phyloP scores from a whole-genome alignment of 2,113 vertebrate species.

The Tyto alba region DNA sequence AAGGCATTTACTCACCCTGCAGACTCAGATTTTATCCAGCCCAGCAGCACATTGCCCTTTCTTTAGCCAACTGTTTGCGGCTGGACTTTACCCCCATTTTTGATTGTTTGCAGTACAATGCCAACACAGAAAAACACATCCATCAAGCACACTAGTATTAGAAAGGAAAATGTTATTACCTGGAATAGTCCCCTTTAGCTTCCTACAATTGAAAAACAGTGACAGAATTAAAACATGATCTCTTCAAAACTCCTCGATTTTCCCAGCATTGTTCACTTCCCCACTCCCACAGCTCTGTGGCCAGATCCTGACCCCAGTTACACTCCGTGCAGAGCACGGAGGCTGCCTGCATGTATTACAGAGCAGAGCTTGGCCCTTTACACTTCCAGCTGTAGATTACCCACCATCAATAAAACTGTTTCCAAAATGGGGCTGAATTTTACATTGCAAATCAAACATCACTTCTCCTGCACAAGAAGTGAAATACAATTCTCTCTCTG shows the following conservation, averaged over 20 bases:
- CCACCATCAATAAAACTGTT: neutral
- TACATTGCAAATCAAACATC: neutral
- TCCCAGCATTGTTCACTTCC: constrained; percentile 61
- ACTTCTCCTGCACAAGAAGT: neutral
- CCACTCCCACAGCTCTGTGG: constrained; percentile 1
- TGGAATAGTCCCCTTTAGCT: constrained; percentile 90
- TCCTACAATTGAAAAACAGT: constrained; percentile 81
- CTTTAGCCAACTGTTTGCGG: neutral
- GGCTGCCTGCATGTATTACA: neutral
- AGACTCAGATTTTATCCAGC: constrained; percentile 37
- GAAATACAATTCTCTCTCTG: constrained; percentile 1
- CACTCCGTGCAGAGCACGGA: neutral
- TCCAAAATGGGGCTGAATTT: neutral
- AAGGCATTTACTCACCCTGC: constrained; percentile 47
- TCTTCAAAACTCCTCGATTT: constrained; percentile 15
- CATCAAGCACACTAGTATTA: constrained; percentile 27
- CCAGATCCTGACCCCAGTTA: neutral
- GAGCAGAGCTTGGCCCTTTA: neutral
- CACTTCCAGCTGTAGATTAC: neutral
- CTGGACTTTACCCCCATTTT: neutral
- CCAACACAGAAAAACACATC: constrained; percentile 47
- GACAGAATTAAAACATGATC: constrained; percentile 52
- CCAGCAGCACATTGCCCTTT: constrained; percentile 15
- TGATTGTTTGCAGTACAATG: constrained; percentile 43
- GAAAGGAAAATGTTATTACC: constrained; percentile 80